Evolutionary conservation across 2,797 vertebrate species (phyloP), one percentile per base, ranked within the genome.

Genomic region (Dendrocincla tyrannina): DNA sequence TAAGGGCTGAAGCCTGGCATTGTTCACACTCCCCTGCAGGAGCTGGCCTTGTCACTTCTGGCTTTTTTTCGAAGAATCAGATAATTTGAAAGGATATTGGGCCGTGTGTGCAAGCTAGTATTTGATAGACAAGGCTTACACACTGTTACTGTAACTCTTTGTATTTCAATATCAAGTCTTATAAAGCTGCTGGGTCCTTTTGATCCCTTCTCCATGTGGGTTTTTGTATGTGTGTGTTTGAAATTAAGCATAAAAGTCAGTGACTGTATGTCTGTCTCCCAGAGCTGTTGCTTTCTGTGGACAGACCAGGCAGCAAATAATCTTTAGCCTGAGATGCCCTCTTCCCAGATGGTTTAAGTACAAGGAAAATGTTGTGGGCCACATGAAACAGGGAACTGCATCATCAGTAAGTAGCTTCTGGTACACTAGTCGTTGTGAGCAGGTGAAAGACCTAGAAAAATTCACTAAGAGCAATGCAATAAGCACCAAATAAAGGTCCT

Each of bases 91-190:
- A 60, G 32, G 19, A 4, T 56, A 8, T 9, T 32, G 44, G 28
- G 25, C n/a, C 4, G 1, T 0, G 0, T 11, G 16, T 66, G 15
- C 35, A n/a, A 62, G 32, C 19, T 32, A 42, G 32, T 10, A 4
- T 37, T 75, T 69, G n/a, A 5, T 52, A 35, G 22, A 10, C 9
- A 4, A 19, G 20, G 11, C 20, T 74, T 76, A 32, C 20, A 11
- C 5, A 3, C 11, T 53, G 11, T 56, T 47, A 47, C 2, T 89
- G 44, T 86, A 68, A 32, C 27, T 70, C 25, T 64, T 17, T 68
- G 27, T 74, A 9, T 72, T 74, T 85, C 17, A 23, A 6, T 81
- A 15, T 15, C 0, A 8, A 5, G 1, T 64, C 3, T 60, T 78
- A 30, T 37, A 64, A 85, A 39, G 20, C 17, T 62, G 5, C 35